Conservation (phyloP, 2,113 vertebrate species). For the Chaetodon auriga region DNA sequence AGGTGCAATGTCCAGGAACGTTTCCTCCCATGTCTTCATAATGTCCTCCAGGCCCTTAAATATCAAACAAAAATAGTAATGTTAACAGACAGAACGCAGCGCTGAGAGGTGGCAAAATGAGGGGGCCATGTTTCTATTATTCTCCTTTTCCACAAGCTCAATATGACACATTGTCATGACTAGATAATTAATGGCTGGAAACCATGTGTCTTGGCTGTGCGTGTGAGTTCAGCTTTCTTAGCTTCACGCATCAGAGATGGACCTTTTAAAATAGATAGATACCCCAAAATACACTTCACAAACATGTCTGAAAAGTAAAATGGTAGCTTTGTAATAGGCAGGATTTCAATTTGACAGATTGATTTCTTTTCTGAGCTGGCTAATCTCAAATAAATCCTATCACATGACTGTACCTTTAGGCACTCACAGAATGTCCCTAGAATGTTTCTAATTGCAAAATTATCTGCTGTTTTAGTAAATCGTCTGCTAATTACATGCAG, state of each 20-base stretch:
- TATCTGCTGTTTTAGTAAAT: constrained; percentile 8
- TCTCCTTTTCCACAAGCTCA: background rate
- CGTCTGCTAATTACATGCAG: constrained; percentile 1
- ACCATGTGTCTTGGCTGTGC: no score
- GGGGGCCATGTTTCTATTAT: background rate
- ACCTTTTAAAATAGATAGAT: background rate
- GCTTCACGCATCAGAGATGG: background rate
- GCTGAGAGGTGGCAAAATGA: background rate
- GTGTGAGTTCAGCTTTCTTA: no score
- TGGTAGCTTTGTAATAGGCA: no score
- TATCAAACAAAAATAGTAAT: constrained; percentile 17
- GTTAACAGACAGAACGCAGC: constrained; percentile 6
- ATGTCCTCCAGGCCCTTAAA: constrained; percentile 65
- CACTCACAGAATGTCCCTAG: background rate
- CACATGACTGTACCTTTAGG: no score
- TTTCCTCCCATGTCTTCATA: constrained; percentile 64
- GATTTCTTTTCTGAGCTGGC: no score
- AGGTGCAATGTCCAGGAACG: constrained; percentile 53
- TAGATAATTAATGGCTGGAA: background rate
- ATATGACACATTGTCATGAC: background rate
- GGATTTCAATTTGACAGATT: no score
- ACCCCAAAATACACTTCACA: no score
- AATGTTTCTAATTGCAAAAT: background rate
- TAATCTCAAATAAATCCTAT: no score
- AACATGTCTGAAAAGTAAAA: no score